These are phyloP conservation scores for Platycercus adscitus DNA, from an alignment of 2,113 vertebrate genomes.

Conservation along the genomic window DNA sequence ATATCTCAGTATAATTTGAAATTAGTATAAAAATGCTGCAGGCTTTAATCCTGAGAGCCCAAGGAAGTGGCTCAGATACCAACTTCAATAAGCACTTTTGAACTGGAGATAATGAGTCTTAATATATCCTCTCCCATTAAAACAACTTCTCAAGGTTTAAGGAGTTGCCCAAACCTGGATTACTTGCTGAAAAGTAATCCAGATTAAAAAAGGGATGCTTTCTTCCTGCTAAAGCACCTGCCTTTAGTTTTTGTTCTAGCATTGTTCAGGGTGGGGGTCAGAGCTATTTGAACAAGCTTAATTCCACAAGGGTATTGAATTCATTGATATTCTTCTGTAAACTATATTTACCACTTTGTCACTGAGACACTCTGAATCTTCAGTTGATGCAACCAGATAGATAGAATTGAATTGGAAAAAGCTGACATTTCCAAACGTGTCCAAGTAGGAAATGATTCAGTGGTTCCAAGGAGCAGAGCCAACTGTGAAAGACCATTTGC, in stretches of 20 bases:
- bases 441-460: slow-evolving; percentile 57
- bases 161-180: not conserved
- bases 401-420: slow-evolving; percentile 35
- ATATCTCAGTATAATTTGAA: not conserved
- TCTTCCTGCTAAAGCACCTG: not conserved
- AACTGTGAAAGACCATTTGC: slow-evolving; percentile 45
- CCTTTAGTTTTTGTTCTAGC: not conserved
- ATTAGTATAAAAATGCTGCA: not conserved
- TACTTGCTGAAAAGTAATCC: not conserved
- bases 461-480: slow-evolving; percentile 31
- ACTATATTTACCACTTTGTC: not conserved
- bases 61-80: not conserved
- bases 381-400: not conserved
- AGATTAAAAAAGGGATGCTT: not conserved
- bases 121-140: not conserved
- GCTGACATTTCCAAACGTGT: slow-evolving; percentile 17
- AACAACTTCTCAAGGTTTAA: not conserved
- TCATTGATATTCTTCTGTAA: not conserved
- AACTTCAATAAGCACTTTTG: not conserved
- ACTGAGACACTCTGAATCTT: not conserved
- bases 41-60: not conserved
- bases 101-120: not conserved
- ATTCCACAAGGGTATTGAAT: not conserved
- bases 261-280: rapidly evolving
- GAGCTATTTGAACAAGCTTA: not conserved